Conservation (phyloP, 1,140 invertebrate genomes). For the Drepana arcuata region DNA sequence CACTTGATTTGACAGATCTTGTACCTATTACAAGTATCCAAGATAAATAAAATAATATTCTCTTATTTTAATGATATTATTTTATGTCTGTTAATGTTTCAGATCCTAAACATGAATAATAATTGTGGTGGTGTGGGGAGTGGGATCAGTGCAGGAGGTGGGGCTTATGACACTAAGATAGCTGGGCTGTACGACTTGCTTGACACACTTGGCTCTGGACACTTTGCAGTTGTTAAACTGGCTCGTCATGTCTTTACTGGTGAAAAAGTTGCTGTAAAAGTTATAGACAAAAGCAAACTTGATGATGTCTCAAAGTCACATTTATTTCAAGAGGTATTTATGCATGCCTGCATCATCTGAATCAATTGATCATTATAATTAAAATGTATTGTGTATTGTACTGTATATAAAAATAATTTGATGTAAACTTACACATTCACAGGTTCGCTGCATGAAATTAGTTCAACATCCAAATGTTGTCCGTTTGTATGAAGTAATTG, state of each 20-base stretch:
- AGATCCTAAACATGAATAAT: constrained; percentile 49
- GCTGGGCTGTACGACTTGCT: constrained; percentile 97
- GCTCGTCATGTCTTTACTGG: constrained; percentile 99
- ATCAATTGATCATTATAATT: no score
- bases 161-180: constrained; percentile 89
- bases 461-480: constrained; percentile 99
- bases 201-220: constrained; percentile 93
- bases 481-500: constrained; percentile 98
- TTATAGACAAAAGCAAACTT: constrained; percentile 98
- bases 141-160: constrained; percentile 34
- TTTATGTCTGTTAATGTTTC: no score
- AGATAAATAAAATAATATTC: no score
- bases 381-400: constrained; percentile 4
- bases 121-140: constrained; percentile 43
- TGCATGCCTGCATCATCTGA: no score
- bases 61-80: neutral
- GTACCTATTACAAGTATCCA: no score
- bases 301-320: constrained; percentile 97
- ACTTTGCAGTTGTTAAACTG: constrained; percentile 99
- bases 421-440: no score
- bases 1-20: no score
- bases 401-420: no score
- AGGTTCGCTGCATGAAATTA: constrained; percentile 98
- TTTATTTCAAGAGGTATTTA: constrained; percentile 97
- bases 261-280: constrained; percentile 96